Evolutionary conservation across 1,140 invertebrate genomes (phyloP).

Genomic region (Maconellicoccus hirsutus): DNA sequence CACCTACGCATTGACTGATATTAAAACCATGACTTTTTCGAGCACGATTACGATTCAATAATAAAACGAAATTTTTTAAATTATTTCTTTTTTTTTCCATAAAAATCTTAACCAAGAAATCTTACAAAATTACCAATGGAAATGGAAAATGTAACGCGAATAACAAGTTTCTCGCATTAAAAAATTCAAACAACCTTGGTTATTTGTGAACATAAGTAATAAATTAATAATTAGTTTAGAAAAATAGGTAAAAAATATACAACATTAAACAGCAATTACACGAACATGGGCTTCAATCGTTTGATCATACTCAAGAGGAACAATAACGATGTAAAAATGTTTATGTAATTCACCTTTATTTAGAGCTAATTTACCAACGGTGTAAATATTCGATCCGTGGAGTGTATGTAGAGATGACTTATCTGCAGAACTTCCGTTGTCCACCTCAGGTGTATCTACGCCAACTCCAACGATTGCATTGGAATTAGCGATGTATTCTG

Average conservation of each 20-base stretch:
- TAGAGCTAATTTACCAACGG: neutral
- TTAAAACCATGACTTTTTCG: no score
- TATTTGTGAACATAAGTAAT: neutral
- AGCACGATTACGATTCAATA: no score
- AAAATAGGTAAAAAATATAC: neutral
- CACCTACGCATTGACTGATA: no score
- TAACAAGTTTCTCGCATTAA: no score
- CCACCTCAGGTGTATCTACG: constrained; percentile 47
- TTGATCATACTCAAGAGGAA: neutral
- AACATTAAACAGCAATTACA: neutral
- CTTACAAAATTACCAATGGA: no score
- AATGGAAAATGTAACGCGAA: no score
- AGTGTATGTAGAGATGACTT: neutral
- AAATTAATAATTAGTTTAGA: neutral
- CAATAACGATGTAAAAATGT: neutral
- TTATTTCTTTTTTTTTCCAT: no score
- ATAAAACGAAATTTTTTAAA: no score
- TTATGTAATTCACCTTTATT: neutral
- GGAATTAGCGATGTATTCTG: constrained; percentile 43
- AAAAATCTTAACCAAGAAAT: no score
- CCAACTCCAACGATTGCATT: constrained; percentile 48
- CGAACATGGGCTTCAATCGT: neutral
- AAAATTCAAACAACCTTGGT: neutral
- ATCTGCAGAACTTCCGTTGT: constrained; percentile 38
- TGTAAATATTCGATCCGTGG: neutral